Base-by-base conservation (phyloP, 2,113 vertebrate genomes). In the Myrmecobius fasciatus region DNA sequence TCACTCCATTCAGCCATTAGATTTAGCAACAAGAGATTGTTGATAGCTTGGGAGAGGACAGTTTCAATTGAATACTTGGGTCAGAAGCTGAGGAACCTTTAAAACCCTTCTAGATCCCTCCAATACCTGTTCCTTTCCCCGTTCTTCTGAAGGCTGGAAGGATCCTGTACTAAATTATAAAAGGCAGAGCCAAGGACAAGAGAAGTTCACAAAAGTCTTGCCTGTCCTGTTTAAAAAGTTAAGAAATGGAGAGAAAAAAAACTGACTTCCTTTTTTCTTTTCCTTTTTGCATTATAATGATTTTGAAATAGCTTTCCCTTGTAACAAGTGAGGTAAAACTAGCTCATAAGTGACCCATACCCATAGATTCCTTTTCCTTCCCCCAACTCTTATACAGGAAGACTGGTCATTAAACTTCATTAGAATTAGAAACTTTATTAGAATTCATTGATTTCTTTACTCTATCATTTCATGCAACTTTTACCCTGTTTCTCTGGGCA, bases 121-220 rank as follows among this genome's bases (percentile, higher is more conserved):
- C 83, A 75, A 11, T 8, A 17, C 91, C 90, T 92, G 20, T 92
- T n/a, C 28, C 20, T 2, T 83, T 9, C 0, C 60, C 22, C 53
- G 20, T 49, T 83, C n/a, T 36, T 43, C 8, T 43, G 67, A 22
- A 43, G 36, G 17, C 5, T 83, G 2, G 88, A 93, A 75, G 0
- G n/a, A 94, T 28, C 51, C 93, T 53, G n/a, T 53, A 89, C 67
- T n/a, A 94, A 43, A 91, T 92, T 88, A 25, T 89, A 20, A 51
- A 51, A 47, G 7, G 22, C 52, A 28, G 36, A 6, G 25, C 14
- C 25, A 28, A 52, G 26, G 36, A 83, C 28, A 92, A 43, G 91
- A 52, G 83, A 54, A 43, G 36, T 20, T 14, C 11, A 43, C 67
- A 83, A 17, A 83, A 83, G 36, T 83, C 83, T 60, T 51, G 3